These are phyloP conservation scores for Cephonodes hylas DNA, from an alignment of 2,888 invertebrate species.

Conservation along the genomic window DNA sequence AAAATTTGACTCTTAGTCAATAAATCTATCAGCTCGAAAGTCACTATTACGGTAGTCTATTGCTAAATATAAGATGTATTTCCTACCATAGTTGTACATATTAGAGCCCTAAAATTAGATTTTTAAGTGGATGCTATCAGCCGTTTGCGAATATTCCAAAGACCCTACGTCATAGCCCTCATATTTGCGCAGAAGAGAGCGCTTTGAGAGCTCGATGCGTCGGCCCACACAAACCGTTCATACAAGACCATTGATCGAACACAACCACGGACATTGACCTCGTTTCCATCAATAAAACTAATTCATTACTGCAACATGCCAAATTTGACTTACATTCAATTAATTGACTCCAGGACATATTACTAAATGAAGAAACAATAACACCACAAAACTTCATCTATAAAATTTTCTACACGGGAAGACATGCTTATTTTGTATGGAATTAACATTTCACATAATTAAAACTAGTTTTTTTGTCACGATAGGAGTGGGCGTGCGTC, in stretches of 20 bases:
- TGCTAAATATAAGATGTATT: no score
- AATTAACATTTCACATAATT: background rate
- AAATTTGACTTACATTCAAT: no score
- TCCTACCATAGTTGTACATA: no score
- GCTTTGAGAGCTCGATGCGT: background rate
- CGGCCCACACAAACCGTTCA: background rate
- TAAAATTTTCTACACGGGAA: slow-evolving; percentile 1
- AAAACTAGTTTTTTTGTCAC: background rate
- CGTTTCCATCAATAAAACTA: no score
- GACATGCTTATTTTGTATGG: background rate
- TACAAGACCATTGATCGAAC: no score
- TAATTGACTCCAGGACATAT: no score
- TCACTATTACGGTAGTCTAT: no score
- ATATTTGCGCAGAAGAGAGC: background rate
- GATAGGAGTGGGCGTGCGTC: background rate
- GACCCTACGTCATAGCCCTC: background rate
- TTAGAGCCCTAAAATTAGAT: background rate
- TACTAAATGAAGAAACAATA: no score
- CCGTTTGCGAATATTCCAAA: background rate
- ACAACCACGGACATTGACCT: no score
- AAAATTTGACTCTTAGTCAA: no score
- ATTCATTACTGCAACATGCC: no score
- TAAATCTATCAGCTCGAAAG: no score
- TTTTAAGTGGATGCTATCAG: background rate
- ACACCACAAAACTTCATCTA: background rate